Conservation (phyloP, 2,113 vertebrate genomes). For the Semicossyphus pulcher region DNA sequence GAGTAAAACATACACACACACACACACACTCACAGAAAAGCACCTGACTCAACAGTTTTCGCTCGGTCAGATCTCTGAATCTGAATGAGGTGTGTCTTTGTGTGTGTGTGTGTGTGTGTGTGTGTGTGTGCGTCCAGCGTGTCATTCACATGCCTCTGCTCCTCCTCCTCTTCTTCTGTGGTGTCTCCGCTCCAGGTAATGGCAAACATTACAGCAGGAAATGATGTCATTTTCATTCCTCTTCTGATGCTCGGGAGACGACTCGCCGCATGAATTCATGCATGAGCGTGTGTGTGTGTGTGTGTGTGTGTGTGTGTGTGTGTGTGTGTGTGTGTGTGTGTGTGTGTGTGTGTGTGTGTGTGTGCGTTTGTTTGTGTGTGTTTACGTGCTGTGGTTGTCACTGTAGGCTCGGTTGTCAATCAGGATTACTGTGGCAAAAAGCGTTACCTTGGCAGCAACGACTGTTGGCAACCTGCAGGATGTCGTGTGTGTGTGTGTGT, state of each 20-base stretch:
- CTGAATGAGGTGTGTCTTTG: constrained; percentile 50
- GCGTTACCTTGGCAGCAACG: constrained; percentile 50
- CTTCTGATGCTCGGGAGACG: not conserved
- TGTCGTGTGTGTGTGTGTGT: constrained; percentile 34
- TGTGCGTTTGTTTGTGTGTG: no score
- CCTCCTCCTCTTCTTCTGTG: constrained; percentile 22
- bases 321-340: no score
- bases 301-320: constrained; percentile 1
- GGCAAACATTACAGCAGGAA: constrained; percentile 40
- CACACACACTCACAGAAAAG: constrained; percentile 23
- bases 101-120: constrained; percentile 5
- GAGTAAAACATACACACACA: constrained; percentile 10
- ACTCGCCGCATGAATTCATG: constrained; percentile 4
- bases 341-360: constrained; percentile 6
- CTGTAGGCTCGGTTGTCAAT: constrained; percentile 53
- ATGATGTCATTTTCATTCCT: constrained; percentile 39
- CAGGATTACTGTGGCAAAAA: constrained; percentile 69
- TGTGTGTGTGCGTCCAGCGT: constrained; percentile 18
- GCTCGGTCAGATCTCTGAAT: constrained; percentile 56
- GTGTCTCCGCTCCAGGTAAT: constrained; percentile 29
- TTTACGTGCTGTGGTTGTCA: constrained; percentile 20
- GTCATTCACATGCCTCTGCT: constrained; percentile 4
- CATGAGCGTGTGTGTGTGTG: constrained; percentile 2
- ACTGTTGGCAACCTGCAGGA: constrained; percentile 48
- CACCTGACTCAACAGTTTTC: constrained; percentile 69